Percentiles rank a stretch among this genome's conserved stretches.
phyloP scores from a whole-genome alignment of 2,797 vertebrate genomes.

The Sparus aurata region DNA sequence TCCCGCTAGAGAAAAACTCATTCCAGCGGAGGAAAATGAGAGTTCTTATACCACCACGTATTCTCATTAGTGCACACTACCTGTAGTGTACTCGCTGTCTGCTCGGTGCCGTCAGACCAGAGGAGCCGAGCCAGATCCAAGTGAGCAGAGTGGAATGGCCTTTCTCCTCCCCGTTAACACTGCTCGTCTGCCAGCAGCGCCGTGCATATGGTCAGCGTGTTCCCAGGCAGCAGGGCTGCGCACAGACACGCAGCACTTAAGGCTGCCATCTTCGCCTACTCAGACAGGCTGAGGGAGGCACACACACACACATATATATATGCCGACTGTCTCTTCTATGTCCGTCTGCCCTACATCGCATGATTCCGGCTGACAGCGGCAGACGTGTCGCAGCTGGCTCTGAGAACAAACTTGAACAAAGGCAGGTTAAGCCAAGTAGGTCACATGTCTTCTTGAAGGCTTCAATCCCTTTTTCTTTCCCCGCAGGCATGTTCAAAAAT shows the following conservation, averaged over 20 bases:
- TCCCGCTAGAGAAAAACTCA: constrained; percentile 49
- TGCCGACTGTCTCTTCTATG: constrained; percentile 49
- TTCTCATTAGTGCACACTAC: constrained; percentile 55
- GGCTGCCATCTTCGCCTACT: constrained; percentile 69
- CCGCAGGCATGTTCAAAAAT: constrained; percentile 43
- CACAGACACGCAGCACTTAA: constrained; percentile 63
- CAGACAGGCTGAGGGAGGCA: constrained; percentile 33
- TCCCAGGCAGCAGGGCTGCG: constrained; percentile 66
- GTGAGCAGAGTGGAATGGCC: constrained; percentile 73
- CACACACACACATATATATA: constrained; percentile 3
- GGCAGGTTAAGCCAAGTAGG: constrained; percentile 79
- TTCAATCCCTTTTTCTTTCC: constrained; percentile 21
- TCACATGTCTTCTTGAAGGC: constrained; percentile 67
- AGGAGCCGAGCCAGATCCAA: constrained; percentile 50
- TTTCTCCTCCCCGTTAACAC: constrained; percentile 73
- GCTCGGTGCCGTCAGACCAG: constrained; percentile 49
- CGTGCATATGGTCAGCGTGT: constrained; percentile 81
- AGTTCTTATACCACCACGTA: constrained; percentile 39
- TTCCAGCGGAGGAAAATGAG: constrained; percentile 37
- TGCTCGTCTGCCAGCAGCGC: constrained; percentile 72
- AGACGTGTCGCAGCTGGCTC: constrained; percentile 81
- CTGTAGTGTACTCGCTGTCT: constrained; percentile 35
- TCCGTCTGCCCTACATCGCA: constrained; percentile 66
- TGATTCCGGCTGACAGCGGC: constrained; percentile 81
- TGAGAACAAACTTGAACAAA: constrained; percentile 79